Evolutionary conservation across 2,888 invertebrate species (phyloP).

Genomic region (Trichogramma dendrolimi): DNA sequence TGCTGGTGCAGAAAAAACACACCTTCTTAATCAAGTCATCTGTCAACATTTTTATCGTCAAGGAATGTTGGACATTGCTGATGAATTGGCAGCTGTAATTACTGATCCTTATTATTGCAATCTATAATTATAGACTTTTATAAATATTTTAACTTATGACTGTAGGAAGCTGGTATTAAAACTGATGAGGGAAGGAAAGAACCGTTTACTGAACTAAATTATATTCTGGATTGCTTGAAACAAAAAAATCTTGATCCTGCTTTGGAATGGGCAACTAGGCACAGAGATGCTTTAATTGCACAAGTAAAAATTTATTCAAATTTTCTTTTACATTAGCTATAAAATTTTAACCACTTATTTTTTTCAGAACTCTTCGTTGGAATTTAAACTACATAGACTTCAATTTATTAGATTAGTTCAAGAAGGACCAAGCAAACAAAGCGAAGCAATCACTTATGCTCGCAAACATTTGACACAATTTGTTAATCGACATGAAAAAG

Average conservation of each 20-base stretch:
- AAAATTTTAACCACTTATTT: background rate
- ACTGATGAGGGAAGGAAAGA: slow-evolving; percentile 66
- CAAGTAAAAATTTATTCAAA: slow-evolving; percentile 49
- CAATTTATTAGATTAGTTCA: slow-evolving; percentile 72
- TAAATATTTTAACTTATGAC: slow-evolving; percentile 13
- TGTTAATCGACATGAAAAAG: slow-evolving; percentile 72
- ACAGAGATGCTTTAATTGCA: slow-evolving; percentile 67
- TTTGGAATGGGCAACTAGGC: slow-evolving; percentile 77
- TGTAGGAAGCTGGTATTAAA: slow-evolving; percentile 66
- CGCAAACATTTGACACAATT: slow-evolving; percentile 78
- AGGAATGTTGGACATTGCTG: slow-evolving; percentile 90
- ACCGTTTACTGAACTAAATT: slow-evolving; percentile 79
- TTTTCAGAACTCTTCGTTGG: slow-evolving; percentile 62
- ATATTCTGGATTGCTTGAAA: slow-evolving; percentile 81
- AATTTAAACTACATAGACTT: slow-evolving; percentile 77
- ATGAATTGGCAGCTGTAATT: slow-evolving; percentile 65
- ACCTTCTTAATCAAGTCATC: slow-evolving; percentile 79
- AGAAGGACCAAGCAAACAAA: slow-evolving; percentile 66
- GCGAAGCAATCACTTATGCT: slow-evolving; percentile 83
- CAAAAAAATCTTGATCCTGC: slow-evolving; percentile 79
- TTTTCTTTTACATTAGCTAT: background rate
- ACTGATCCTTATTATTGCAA: background rate
- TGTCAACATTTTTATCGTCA: slow-evolving; percentile 94
- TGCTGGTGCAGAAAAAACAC: slow-evolving; percentile 64
- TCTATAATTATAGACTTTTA: background rate